Conservation (phyloP, 2,888 invertebrate species). For the Morpho helenor region DNA sequence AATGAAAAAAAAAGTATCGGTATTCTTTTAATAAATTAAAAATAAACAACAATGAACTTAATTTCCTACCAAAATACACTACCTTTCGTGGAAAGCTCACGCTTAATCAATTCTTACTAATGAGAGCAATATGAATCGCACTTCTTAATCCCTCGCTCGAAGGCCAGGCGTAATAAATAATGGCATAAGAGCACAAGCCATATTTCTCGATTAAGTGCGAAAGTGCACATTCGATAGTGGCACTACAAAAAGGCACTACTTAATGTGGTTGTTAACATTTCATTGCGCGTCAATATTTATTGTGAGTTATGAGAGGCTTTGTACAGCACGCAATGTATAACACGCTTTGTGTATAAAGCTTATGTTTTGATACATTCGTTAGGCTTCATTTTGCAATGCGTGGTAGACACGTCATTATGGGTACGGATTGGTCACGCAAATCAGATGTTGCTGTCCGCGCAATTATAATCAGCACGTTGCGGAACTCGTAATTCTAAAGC, state of each 20-base stretch:
- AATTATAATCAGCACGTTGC: constrained; percentile 73
- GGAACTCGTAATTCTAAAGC: constrained; percentile 73
- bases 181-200: constrained; percentile 73
- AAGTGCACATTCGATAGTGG: constrained; percentile 55
- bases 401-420: constrained; percentile 68
- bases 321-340: constrained; percentile 24
- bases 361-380: constrained; percentile 23
- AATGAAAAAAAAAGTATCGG: no score
- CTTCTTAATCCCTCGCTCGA: constrained; percentile 61
- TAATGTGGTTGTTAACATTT: constrained; percentile 28
- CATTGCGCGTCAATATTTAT: constrained; percentile 25
- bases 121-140: constrained; percentile 72
- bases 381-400: constrained; percentile 22
- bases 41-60: constrained; percentile 1
- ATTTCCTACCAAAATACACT: constrained; percentile 1
- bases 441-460: constrained; percentile 72
- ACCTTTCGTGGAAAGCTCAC: constrained; percentile 21
- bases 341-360: constrained; percentile 16
- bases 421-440: constrained; percentile 73
- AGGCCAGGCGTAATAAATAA: constrained; percentile 67
- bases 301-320: constrained; percentile 28
- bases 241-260: constrained; percentile 27
- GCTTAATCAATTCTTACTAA: constrained; percentile 69
- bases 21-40: background rate
- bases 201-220: constrained; percentile 79